These are phyloP conservation scores for Lutraria lutraria DNA, from an alignment of 2,888 invertebrate species.

Conservation along the genomic window DNA sequence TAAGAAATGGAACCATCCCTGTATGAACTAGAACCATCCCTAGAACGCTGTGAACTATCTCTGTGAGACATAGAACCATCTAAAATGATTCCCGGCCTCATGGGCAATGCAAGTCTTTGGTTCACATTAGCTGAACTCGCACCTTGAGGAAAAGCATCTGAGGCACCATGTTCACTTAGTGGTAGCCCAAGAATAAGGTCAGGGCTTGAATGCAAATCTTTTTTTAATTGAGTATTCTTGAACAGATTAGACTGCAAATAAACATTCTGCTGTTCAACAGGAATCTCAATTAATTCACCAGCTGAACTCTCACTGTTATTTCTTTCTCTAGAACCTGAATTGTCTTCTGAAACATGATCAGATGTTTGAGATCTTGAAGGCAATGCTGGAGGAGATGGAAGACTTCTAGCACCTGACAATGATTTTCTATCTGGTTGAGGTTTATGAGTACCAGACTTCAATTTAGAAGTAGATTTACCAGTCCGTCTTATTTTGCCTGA, in stretches of 20 bases:
- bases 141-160: slow-evolving; percentile 24
- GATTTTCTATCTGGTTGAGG: neutral
- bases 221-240: slow-evolving; percentile 16
- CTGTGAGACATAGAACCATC: neutral
- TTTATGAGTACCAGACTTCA: slow-evolving; percentile 16
- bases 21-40: neutral
- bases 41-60: neutral
- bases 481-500: neutral
- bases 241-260: slow-evolving; percentile 48
- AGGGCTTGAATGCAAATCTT: slow-evolving; percentile 15
- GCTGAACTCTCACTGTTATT: slow-evolving; percentile 31
- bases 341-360: neutral
- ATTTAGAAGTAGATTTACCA: slow-evolving; percentile 21
- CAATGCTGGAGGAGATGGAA: slow-evolving; percentile 18
- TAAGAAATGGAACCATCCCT: slow-evolving; percentile 41
- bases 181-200: slow-evolving; percentile 42
- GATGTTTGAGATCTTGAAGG: neutral
- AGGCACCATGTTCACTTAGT: slow-evolving; percentile 23
- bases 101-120: neutral
- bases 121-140: slow-evolving; percentile 18
- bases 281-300: slow-evolving; percentile 54
- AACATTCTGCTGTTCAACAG: slow-evolving; percentile 47
- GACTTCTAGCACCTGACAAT: slow-evolving; percentile 8
- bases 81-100: slow-evolving; percentile 20
- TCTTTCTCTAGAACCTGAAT: slow-evolving; percentile 22